Percentiles rank a stretch among this genome's conserved stretches.
Conservation (phyloP, 2,113 vertebrate genomes). For the Cervus canadensis region DNA sequence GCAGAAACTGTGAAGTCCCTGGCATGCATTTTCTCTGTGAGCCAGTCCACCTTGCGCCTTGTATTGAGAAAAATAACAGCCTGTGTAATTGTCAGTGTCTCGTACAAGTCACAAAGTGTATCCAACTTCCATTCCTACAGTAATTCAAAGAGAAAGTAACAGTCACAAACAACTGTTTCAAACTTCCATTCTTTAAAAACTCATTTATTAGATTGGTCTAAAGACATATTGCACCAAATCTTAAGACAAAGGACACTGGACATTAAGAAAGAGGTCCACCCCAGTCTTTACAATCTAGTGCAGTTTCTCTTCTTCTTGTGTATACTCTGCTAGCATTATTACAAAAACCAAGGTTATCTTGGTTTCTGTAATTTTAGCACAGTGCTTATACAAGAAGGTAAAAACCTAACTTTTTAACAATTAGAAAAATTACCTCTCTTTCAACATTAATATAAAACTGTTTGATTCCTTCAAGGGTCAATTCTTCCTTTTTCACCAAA, state of each 20-base stretch:
- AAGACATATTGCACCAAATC: slow-evolving; percentile 80
- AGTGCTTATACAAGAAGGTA: slow-evolving; percentile 86
- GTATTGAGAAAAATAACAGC: slow-evolving; percentile 99
- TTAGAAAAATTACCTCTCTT: slow-evolving; percentile 88
- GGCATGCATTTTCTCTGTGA: slow-evolving; percentile 98
- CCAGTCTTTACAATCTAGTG: slow-evolving; percentile 78
- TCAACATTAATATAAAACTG: slow-evolving; percentile 99
- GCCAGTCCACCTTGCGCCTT: slow-evolving; percentile 98
- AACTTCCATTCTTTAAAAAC: slow-evolving; percentile 84
- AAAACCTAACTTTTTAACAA: not conserved
- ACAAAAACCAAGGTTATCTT: slow-evolving; percentile 75
- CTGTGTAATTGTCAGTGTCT: slow-evolving; percentile 98
- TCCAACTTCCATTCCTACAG: slow-evolving; percentile 97
- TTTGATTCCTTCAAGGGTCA: slow-evolving; percentile 99
- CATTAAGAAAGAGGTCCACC: slow-evolving; percentile 91
- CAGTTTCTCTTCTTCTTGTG: slow-evolving; percentile 81
- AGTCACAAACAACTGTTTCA: slow-evolving; percentile 77
- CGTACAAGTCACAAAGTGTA: slow-evolving; percentile 97
- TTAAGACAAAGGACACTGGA: slow-evolving; percentile 84
- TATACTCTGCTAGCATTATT: slow-evolving; percentile 86
- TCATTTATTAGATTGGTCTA: not conserved
- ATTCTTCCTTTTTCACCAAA: slow-evolving; percentile 98
- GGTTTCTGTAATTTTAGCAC: slow-evolving; percentile 82
- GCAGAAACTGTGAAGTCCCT: slow-evolving; percentile 98
- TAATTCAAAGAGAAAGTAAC: not conserved